Conservation (phyloP, 1,140 invertebrate species). For the Aricia agestis region DNA sequence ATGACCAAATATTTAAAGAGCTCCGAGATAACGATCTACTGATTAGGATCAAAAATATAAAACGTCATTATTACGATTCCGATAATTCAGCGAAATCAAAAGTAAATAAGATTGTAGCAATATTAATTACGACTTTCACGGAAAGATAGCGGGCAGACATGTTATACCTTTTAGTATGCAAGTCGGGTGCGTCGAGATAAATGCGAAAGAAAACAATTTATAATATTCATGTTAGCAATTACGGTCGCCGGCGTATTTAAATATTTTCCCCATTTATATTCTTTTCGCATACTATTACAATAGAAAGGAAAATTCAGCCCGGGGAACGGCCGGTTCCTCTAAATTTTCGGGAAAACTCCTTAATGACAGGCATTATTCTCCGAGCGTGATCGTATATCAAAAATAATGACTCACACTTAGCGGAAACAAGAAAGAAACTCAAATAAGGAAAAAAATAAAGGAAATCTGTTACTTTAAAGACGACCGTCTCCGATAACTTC, state of each 20-base stretch:
- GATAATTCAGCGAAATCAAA: conserved; percentile 10
- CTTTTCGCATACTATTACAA: neutral
- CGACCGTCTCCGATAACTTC: too few species aligned
- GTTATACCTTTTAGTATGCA: neutral
- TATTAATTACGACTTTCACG: neutral
- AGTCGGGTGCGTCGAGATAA: neutral
- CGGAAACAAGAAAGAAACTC: conserved; percentile 6
- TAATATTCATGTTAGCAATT: neutral
- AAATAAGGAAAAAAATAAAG: conserved; percentile 2
- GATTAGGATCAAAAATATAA: neutral
- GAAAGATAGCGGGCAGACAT: too few species aligned
- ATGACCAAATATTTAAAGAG: neutral
- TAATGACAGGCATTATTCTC: conserved; percentile 8
- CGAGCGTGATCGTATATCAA: conserved; percentile 12
- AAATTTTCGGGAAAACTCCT: conserved; percentile 11
- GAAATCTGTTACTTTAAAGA: neutral
- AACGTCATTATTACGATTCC: conserved; percentile 6
- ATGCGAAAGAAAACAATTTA: neutral
- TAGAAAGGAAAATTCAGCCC: neutral
- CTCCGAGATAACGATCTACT: neutral
- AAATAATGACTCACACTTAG: conserved; percentile 9
- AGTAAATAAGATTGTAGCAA: neutral
- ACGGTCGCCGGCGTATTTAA: neutral
- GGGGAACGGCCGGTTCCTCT: neutral
- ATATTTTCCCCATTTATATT: neutral